Base-by-base conservation (phyloP, 2,113 vertebrate genomes). In the Anoura caudifer region DNA sequence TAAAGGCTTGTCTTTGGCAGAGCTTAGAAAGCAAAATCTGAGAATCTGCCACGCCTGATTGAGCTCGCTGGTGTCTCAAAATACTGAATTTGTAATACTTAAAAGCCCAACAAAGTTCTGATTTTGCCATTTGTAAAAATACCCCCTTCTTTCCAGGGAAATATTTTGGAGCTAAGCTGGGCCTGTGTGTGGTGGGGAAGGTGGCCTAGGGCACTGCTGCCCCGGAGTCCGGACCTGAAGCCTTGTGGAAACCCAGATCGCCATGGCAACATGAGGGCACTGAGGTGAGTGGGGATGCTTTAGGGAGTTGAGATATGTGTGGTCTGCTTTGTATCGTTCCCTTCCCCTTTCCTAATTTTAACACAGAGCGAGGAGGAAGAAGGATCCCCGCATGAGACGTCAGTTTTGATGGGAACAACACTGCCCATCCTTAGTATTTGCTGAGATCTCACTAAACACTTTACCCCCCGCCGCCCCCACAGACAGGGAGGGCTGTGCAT, bases 1-100 rank as follows among this genome's bases (percentile, higher is more conserved):
- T 1, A 1, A 67, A 56, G 61, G 31, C 56, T 22, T 69, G 9
- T 73, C 79, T 65, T 94, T 77, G 67, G 59, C 87, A 91, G 80
- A 17, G 13, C 45, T 95, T 69, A 50, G 86, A 69, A 93, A 96
- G 73, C 54, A 73, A 81, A 80, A 43, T 73, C 76, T 65, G 52
- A 88, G 59, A 63, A 36, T 38, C 24, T 38, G 6, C 26, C 45
- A 19, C 31, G 65, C 43, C 54, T 1, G 31, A 73, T 10, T 43
- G 33, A 19, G 36, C 43, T 86, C 28, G 45, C 31, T 7, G 13
- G 15, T 10, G 2, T 76, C 82, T 82, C 47, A 7, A 50, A 59
- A 84, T 84, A 41, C 43, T 59, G 65, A 94, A 47, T 59, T 63
- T 38, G 26, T 38, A 69, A 17, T 80, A 72, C 70, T 59, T 22